A percentile compares a stretch with the other conserved stretches of the same genome.
phyloP scores from a whole-genome alignment of 1,140 invertebrate species.

The Pristionchus pacificus region DNA sequence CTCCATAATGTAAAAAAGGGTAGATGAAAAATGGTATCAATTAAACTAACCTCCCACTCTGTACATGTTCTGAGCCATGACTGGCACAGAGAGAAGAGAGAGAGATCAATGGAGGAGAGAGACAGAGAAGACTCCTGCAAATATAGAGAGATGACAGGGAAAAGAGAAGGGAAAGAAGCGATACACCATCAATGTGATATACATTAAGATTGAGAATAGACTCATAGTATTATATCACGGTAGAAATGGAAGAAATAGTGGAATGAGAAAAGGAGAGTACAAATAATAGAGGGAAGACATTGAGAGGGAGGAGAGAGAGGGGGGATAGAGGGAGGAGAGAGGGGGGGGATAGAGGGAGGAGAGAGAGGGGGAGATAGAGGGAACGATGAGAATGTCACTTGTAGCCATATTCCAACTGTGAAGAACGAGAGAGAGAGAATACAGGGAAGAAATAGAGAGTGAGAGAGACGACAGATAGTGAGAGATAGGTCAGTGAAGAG shows the following conservation, averaged over 20 bases:
- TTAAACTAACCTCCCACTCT: conserved; percentile 31
- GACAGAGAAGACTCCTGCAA: background rate
- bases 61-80: conserved; percentile 31
- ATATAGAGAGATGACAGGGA: background rate
- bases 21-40: too few relatives aligned
- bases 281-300: background rate
- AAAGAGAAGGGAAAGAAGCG: background rate
- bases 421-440: too few relatives aligned
- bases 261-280: conserved; percentile 1
- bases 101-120: background rate
- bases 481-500: too few relatives aligned
- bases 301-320: background rate
- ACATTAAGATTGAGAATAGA: background rate
- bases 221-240: background rate
- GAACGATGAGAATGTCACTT: background rate
- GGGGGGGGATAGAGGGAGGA: background rate
- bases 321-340: background rate
- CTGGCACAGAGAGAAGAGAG: background rate
- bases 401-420: conserved; percentile 1
- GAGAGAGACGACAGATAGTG: too few relatives aligned
- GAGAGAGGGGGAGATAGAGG: conserved; percentile 1
- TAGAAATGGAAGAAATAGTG: conserved; percentile 4
- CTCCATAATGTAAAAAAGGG: too few relatives aligned
- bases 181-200: background rate
- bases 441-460: too few relatives aligned